These are phyloP conservation scores for Nesoenas mayeri DNA, from an alignment of 2,113 vertebrate species.

Conservation along the genomic window DNA sequence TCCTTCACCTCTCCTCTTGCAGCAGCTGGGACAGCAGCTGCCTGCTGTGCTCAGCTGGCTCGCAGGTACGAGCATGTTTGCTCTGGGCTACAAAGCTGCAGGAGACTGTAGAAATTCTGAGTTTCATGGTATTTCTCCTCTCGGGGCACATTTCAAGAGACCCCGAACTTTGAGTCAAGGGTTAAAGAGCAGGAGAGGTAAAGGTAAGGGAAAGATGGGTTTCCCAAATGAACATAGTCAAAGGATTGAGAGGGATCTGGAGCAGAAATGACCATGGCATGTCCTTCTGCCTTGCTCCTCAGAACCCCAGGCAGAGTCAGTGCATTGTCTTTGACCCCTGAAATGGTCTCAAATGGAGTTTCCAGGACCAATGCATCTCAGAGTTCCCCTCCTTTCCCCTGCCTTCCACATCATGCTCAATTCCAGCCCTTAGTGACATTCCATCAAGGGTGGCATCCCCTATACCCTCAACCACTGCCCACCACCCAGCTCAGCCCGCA, in stretches of 20 bases:
- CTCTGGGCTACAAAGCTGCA: rapidly evolving
- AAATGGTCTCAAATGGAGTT: neutral
- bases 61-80: neutral
- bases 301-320: neutral
- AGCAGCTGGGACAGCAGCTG: slow-evolving; percentile 2
- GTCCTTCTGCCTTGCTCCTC: neutral
- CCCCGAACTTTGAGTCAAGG: neutral
- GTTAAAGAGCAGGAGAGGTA: neutral
- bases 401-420: neutral
- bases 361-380: neutral
- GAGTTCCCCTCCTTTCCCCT: neutral
- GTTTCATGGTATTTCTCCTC: neutral
- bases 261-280: neutral
- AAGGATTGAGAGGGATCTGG: neutral
- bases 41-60: neutral
- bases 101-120: neutral
- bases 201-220: neutral
- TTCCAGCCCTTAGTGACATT: neutral
- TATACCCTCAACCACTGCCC: neutral
- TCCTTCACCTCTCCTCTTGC: neutral
- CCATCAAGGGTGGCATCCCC: neutral
- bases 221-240: neutral
- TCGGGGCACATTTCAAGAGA: neutral
- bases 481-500: neutral
- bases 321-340: neutral